Conservation (phyloP, 1,140 invertebrate species). For the Drepana arcuata region DNA sequence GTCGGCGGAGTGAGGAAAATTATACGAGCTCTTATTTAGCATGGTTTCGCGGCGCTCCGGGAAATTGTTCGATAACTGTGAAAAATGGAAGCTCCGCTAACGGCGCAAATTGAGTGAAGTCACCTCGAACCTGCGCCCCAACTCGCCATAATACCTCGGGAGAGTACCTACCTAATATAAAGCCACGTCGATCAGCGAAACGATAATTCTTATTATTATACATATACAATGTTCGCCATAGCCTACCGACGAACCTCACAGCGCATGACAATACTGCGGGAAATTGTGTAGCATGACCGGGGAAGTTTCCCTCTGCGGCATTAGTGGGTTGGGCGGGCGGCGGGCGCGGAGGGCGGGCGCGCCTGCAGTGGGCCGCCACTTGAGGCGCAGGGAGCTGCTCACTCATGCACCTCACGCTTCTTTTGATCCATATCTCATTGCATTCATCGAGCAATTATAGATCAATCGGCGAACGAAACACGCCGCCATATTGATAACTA, state of each 20-base stretch:
- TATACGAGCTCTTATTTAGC: slow-evolving; percentile 38
- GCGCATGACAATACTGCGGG: too few species aligned
- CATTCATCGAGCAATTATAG: too few species aligned
- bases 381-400: slow-evolving; percentile 26
- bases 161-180: not conserved
- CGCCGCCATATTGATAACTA: too few species aligned
- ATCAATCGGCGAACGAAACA: too few species aligned
- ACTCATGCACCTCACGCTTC: too few species aligned
- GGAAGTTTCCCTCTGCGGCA: not conserved
- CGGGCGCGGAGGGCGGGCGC: slow-evolving; percentile 2
- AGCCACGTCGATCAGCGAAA: slow-evolving; percentile 7
- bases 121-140: slow-evolving; percentile 2
- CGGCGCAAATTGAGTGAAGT: slow-evolving; percentile 53
- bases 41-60: slow-evolving; percentile 17
- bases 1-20: slow-evolving; percentile 15
- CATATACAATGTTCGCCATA: too few species aligned
- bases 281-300: slow-evolving; percentile 14
- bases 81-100: slow-evolving; percentile 39
- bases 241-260: too few species aligned
- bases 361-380: slow-evolving; percentile 17
- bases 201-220: slow-evolving; percentile 13
- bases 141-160: slow-evolving; percentile 5
- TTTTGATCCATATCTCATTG: too few species aligned
- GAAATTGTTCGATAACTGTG: slow-evolving; percentile 43
- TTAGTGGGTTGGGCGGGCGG: not conserved